phyloP scores from a whole-genome alignment of 1,140 invertebrate species.

The Pantala flavescens region DNA sequence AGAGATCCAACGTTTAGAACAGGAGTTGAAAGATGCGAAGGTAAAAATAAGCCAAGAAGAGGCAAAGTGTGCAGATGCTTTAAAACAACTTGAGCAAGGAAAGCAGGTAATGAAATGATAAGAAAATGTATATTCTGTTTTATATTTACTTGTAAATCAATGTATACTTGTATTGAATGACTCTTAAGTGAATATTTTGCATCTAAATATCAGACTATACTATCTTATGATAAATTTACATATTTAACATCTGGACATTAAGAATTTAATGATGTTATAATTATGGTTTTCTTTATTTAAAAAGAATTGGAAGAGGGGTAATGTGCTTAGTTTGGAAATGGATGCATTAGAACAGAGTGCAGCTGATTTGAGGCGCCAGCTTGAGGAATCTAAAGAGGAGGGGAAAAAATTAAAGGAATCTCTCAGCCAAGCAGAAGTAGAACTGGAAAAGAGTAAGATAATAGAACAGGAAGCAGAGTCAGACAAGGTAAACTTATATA shows the following conservation, averaged over 20 bases:
- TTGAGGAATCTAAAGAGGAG: background rate
- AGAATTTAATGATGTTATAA: too few species aligned
- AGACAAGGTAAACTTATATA: background rate
- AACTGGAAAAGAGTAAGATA: background rate
- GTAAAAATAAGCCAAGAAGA: background rate
- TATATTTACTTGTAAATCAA: too few species aligned
- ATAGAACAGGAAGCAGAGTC: background rate
- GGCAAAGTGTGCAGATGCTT: background rate
- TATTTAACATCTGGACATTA: too few species aligned
- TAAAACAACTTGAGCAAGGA: constrained; percentile 2
- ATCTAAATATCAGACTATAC: too few species aligned
- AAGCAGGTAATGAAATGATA: background rate
- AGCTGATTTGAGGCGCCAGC: background rate
- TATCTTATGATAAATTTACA: too few species aligned
- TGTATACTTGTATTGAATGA: too few species aligned
- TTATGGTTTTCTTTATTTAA: background rate
- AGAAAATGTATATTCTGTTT: background rate
- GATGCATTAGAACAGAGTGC: background rate
- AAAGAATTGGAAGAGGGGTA: background rate
- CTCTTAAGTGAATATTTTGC: too few species aligned
- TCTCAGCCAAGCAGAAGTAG: background rate
- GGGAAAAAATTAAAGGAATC: background rate
- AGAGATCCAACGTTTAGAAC: background rate
- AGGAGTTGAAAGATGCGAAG: background rate
- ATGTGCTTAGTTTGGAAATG: background rate